Evolutionary conservation across 2,888 invertebrate species (phyloP).

Genomic region (Choreutis nemorana): DNA sequence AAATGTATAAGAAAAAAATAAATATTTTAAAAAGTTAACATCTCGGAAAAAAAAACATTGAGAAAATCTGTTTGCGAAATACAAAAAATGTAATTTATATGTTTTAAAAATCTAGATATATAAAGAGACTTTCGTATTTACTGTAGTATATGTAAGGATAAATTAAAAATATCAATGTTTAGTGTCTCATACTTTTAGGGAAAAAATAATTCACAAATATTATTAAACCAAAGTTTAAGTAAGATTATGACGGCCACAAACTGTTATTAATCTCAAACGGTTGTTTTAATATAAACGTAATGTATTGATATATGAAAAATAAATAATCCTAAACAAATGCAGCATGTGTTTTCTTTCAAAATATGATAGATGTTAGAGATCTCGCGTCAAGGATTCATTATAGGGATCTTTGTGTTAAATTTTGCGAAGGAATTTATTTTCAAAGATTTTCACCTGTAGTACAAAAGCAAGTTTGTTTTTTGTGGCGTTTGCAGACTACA

Average conservation of each 20-base stretch:
- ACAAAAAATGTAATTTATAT: slow-evolving; percentile 12
- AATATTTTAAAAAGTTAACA: no score
- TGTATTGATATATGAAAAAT: slow-evolving; percentile 46
- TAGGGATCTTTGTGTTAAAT: no score
- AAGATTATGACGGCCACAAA: slow-evolving; percentile 18
- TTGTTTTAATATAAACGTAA: slow-evolving; percentile 36
- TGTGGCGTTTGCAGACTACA: no score
- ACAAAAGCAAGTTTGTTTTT: no score
- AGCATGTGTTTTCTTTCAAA: no score
- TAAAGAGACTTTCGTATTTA: slow-evolving; percentile 39
- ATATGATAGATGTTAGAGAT: no score
- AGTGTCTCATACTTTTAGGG: slow-evolving; percentile 17
- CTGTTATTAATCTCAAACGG: slow-evolving; percentile 23
- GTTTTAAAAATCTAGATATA: slow-evolving; percentile 24
- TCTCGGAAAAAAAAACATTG: no score
- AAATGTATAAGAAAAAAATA: slow-evolving; percentile 40
- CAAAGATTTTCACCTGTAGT: no score
- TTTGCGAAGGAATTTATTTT: no score
- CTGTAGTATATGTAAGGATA: slow-evolving; percentile 31
- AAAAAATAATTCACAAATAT: slow-evolving; percentile 11
- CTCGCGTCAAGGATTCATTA: no score
- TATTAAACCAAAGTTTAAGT: slow-evolving; percentile 20
- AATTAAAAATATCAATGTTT: slow-evolving; percentile 35
- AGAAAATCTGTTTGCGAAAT: slow-evolving; percentile 16
- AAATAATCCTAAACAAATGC: slow-evolving; percentile 45